These are phyloP conservation scores for Apamea monoglypha DNA, from an alignment of 2,888 invertebrate genomes.

Conservation along the genomic window DNA sequence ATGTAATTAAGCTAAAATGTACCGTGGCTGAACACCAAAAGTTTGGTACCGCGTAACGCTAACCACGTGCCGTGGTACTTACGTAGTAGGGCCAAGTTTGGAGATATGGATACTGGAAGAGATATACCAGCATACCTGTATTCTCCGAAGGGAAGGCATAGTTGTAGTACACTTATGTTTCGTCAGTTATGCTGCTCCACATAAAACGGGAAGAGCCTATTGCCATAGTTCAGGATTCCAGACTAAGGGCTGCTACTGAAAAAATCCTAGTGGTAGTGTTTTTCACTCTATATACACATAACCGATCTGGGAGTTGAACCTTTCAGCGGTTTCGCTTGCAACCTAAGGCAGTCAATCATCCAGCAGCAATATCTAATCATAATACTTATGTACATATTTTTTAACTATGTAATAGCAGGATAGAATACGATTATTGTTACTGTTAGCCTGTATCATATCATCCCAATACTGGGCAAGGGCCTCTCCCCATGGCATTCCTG, in stretches of 20 bases:
- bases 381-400: too few species aligned
- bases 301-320: not conserved
- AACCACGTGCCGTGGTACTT: conserved; percentile 76
- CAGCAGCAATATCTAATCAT: not conserved
- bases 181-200: too few species aligned
- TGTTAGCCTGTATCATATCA: not conserved
- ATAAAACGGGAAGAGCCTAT: not conserved
- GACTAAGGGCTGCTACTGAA: not conserved
- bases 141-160: too few species aligned
- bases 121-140: not conserved
- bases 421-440: not conserved
- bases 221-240: too few species aligned
- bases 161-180: not conserved
- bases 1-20: conserved; percentile 82
- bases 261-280: not conserved
- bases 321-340: not conserved
- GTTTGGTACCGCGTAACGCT: conserved; percentile 75
- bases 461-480: not conserved
- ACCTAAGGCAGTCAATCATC: too few species aligned
- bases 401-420: not conserved
- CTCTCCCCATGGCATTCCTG: too few species aligned
- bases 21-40: conserved; percentile 74
- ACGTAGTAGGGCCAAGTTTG: conserved; percentile 64
- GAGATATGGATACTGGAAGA: conserved; percentile 46
- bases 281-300: not conserved